Base-by-base conservation (phyloP, 2,888 invertebrate genomes). In the Euplagia quadripunctaria region DNA sequence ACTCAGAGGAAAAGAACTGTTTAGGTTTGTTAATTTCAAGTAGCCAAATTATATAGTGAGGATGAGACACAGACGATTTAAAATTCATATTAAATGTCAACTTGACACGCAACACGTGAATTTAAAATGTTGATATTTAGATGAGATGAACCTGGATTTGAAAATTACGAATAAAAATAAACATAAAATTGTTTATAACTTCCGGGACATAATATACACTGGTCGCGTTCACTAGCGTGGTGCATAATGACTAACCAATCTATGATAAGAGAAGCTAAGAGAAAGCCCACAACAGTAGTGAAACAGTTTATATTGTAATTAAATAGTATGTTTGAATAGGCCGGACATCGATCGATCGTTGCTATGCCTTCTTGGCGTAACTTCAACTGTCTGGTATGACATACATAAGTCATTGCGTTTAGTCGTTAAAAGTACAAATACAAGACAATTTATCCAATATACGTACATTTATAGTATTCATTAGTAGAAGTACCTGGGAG, bases 1-100 rank as follows among this genome's bases (percentile, higher is more conserved):
- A 93, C 79, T 93, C 93, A 94, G 89, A 92, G 93, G 93, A 92
- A 93, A 92, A 89, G 91, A 88, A 88, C 88, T 87, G 89, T 94
- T 94, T 89, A 90, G 89, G 88, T 88, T 90, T 87, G 89, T 91
- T 90, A 88, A 90, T 90, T 88, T 83, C 85, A 89, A 89, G 88
- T 88, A 87, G 83, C 82, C 86, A 83, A 89, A 92, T 90, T 88
- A 89, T 86, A 82, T 86, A 85, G 84, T 83, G 78, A 81, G 80
- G 83, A 83, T 85, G 85, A 79, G 82, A 87, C 71, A 77, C 84
- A 85, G 80, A 80, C 82, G 75, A 77, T 76, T 77, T 82, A 31
- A 61, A 61, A 14, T 61, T 31, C 61, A 61, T 61, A 77, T 79
- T 77, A 51, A 70, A 42, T 64, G 64, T 74, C 72, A 63, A 73